Evolutionary conservation across 2,113 vertebrate species (phyloP), one percentile per base, ranked within the genome.

Genomic region (Camarhynchus parvulus): DNA sequence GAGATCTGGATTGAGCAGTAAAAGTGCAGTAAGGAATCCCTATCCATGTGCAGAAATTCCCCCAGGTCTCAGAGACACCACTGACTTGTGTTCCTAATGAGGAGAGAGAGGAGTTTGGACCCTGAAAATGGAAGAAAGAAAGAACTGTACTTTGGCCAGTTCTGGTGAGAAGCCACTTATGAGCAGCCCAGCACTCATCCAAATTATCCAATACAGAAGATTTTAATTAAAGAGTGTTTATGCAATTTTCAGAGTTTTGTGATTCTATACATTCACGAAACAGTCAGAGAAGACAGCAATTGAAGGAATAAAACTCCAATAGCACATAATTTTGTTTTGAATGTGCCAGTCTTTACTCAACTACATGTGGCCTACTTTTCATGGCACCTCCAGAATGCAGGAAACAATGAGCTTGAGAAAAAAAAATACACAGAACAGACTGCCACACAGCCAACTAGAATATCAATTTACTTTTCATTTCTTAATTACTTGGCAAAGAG

Each of bases 401-500:
- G 62, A 56, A 92, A 90, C 67, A 76, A 74, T 7, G 18, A 86
- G 39, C 33, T 80, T 53, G 33, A 58, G 46, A 20, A 44, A 89
- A 82, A 81, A 80, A 81, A 17, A 23, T 7, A n/a, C 33, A 39
- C 10, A 59, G 37, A 83, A 70, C 2, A 61, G 33, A 33, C n/a
- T 73, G 42, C 42, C 66, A n/a, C 5, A 13, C 11, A 84, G 35
- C 5, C 94, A 82, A 18, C 2, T 46, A 31, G 15, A 76, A 28
- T 16, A 75, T 46, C 59, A 80, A 78, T 53, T 85, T 35, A 68
- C 35, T 91, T 90, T 58, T 68, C 42, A 84, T 78, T 78, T 93
- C 77, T 84, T 92, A 82, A 91, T 95, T 87, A 82, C 46, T 87
- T 83, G 78, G 84, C 91, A 95, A 76, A 82, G 21, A 84, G 66